A percentile compares a stretch with the other conserved stretches of the same genome.
Conservation (phyloP, 2,113 vertebrate genomes). For the Hoplias malabaricus region DNA sequence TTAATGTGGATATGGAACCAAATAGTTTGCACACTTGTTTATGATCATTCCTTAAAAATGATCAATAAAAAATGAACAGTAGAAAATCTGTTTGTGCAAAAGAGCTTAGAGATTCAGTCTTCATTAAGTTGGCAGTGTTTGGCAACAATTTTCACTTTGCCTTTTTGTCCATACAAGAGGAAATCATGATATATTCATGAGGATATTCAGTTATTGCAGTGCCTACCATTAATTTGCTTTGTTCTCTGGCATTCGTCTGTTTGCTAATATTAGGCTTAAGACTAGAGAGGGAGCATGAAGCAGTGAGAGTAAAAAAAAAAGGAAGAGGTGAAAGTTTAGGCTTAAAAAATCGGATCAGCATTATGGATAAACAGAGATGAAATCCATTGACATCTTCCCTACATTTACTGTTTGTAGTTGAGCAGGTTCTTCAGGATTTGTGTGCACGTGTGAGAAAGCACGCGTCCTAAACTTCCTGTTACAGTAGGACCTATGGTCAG, state of each 20-base stretch:
- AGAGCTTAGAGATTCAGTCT: background rate
- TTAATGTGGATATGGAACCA: background rate
- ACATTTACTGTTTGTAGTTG: constrained; percentile 9
- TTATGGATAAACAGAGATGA: background rate
- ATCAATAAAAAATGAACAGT: background rate
- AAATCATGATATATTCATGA: constrained; percentile 4
- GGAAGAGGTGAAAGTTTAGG: background rate
- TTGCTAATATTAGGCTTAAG: constrained; percentile 23
- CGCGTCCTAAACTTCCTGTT: background rate
- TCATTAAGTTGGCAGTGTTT: constrained; percentile 1
- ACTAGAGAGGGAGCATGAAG: background rate
- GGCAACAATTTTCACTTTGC: background rate
- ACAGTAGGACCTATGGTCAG: background rate
- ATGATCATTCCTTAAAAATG: background rate
- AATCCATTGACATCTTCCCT: background rate
- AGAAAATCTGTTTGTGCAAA: background rate
- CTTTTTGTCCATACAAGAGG: background rate
- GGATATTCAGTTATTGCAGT: background rate
- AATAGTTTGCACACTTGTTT: background rate
- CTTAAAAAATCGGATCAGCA: background rate
- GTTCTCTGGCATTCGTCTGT: constrained; percentile 18
- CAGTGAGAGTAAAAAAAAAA: background rate
- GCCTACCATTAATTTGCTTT: background rate
- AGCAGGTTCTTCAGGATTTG: constrained; percentile 44
- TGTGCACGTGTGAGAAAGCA: background rate